phyloP scores from a whole-genome alignment of 2,113 vertebrate species.

The Cromileptes altivelis region DNA sequence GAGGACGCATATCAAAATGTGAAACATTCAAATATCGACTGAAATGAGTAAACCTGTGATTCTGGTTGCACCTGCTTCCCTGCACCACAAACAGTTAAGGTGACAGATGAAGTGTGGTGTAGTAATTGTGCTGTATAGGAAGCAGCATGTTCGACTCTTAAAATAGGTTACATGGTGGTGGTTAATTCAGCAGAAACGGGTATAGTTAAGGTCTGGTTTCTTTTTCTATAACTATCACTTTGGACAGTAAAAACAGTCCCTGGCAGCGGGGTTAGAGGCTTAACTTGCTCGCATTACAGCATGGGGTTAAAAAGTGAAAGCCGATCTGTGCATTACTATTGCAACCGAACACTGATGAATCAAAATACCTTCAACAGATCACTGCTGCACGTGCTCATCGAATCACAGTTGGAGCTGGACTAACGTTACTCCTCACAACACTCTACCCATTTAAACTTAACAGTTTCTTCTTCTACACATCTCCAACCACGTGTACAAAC shows the following conservation, averaged over 20 bases:
- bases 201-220: background rate
- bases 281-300: slow-evolving; percentile 8
- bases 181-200: slow-evolving; percentile 31
- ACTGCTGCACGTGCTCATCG: background rate
- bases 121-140: slow-evolving; percentile 10
- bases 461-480: background rate
- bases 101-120: slow-evolving; percentile 13
- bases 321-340: background rate
- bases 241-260: background rate
- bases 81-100: background rate
- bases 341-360: background rate
- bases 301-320: slow-evolving; percentile 14
- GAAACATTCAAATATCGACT: slow-evolving; percentile 18
- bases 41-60: slow-evolving; percentile 21
- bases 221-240: slow-evolving; percentile 1
- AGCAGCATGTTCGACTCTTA: slow-evolving; percentile 8
- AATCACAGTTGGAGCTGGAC: background rate
- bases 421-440: background rate
- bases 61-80: slow-evolving; percentile 13
- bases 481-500: slow-evolving; percentile 9
- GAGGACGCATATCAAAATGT: background rate
- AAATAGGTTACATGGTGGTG: background rate
- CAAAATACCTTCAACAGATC: background rate
- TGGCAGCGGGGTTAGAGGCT: background rate
- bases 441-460: background rate